phyloP scores from a whole-genome alignment of 2,113 vertebrate genomes.

The Hylia prasina region DNA sequence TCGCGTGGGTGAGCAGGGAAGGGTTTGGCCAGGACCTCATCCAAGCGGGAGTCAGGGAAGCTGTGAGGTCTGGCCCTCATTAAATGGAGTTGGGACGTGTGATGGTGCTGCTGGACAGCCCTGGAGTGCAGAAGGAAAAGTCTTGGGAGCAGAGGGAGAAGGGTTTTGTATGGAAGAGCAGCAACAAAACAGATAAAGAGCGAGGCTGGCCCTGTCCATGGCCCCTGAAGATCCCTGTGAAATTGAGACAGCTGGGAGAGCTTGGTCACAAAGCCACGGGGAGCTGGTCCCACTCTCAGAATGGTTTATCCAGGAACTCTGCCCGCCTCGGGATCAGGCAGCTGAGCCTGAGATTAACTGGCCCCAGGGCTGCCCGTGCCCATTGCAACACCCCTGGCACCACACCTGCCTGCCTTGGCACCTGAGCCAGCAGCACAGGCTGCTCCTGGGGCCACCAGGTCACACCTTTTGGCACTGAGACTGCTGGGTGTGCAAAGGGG shows the following conservation, averaged over 20 bases:
- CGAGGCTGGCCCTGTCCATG: fast-evolving
- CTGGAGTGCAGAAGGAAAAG: not conserved
- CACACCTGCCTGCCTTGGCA: not conserved
- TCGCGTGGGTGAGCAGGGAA: not conserved
- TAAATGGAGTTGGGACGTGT: not conserved
- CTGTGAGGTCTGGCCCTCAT: not conserved
- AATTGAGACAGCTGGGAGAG: not conserved
- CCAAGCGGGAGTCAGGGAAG: not conserved
- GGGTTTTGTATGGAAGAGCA: not conserved
- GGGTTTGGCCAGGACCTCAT: not conserved
- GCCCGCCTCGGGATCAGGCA: not conserved
- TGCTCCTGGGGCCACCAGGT: fast-evolving
- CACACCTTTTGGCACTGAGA: not conserved
- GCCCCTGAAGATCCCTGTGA: not conserved
- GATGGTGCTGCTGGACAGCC: not conserved
- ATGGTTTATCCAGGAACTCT: not conserved
- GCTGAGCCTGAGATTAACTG: not conserved
- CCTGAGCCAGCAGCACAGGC: not conserved
- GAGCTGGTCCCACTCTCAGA: not conserved
- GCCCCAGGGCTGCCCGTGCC: not conserved
- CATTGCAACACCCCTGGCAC: not conserved
- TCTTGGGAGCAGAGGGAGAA: not conserved
- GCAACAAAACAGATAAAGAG: not conserved
- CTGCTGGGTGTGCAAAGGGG: not conserved
- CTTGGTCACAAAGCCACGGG: not conserved